phyloP scores from a whole-genome alignment of 2,113 vertebrate genomes.

The Brachirus orientalis region DNA sequence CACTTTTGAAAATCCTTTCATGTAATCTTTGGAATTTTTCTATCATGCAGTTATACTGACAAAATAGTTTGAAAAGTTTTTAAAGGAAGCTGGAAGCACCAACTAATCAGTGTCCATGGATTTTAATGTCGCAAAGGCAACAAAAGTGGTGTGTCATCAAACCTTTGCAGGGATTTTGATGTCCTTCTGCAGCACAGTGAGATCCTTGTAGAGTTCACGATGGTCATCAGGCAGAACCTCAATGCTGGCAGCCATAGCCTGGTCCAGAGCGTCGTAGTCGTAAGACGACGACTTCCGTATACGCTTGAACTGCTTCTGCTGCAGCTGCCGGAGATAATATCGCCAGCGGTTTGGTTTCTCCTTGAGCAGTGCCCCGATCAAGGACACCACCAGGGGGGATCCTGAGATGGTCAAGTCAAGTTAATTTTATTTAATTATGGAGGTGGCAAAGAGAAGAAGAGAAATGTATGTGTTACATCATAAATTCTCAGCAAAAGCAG shows the following conservation, averaged over 20 bases:
- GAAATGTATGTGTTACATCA: neutral
- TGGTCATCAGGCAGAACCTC: slow-evolving; percentile 88
- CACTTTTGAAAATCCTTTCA: no score
- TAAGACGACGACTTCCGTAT: slow-evolving; percentile 96
- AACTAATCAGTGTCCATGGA: no score
- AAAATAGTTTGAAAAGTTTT: no score
- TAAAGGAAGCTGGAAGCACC: no score
- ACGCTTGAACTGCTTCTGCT: slow-evolving; percentile 93
- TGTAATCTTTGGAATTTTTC: no score
- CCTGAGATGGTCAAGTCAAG: slow-evolving; percentile 85
- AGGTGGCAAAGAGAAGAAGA: neutral
- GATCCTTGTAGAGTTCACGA: slow-evolving; percentile 89
- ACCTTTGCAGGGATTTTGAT: slow-evolving; percentile 95
- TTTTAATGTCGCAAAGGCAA: no score
- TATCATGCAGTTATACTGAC: no score
- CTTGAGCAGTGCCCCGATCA: slow-evolving; percentile 92
- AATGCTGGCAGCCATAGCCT: slow-evolving; percentile 97
- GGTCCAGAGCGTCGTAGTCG: slow-evolving; percentile 96
- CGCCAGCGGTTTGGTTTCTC: slow-evolving; percentile 94
- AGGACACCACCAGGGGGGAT: slow-evolving; percentile 94
- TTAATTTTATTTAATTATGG: no score
- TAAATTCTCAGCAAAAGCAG: neutral
- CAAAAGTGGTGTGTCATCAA: slow-evolving; percentile 31
- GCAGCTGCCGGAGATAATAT: slow-evolving; percentile 94
- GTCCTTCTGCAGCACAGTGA: slow-evolving; percentile 92